Base-by-base conservation (phyloP, 2,797 vertebrate genomes). In the Naso thynnoides region DNA sequence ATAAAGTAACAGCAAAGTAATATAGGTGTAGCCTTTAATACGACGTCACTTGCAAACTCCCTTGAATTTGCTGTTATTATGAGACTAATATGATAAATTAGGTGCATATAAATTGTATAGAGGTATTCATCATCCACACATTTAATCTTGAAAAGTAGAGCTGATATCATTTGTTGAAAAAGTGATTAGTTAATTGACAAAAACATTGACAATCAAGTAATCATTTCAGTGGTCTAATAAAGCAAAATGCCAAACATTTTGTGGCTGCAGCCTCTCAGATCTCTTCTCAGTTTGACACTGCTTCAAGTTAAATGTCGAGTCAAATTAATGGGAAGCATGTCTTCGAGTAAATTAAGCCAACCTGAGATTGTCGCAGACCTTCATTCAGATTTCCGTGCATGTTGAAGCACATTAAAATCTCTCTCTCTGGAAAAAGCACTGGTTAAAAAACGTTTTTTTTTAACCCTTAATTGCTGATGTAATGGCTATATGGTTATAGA, bases 401-500 rank as follows among this genome's bases (percentile, higher is more conserved):
- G 16, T 23, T 61, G 1, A 6, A 2, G 26, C 13, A 56, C 5
- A 14, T 29, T 47, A 15, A 50, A 18, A 9, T 31, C n/a, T 36
- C 10, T 9, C 33, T 3, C 19, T 42, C 5, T 41, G 10, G 6
- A 3, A 45, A 15, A 18, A 11, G 9, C 2, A 14, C 21, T 33
- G 31, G 47, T 24, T 38, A 27, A 47, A 44, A 62, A 21, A n/a
- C 3, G 1, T 19, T 24, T 56, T 16, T 6, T 3, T 15, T 31
- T 16, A 26, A 10, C 21, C 0, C 44, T 6, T 14, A 15, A 0
- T 0, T 31, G 8, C 21, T 10, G 53, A 57, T 9, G 48, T 6
- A 45, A 16, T 36, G 0, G 5, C n/a, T 21, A 3, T 29, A n/a
- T 31, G 1, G 38, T 27, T 23, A 29, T 41, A 21, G n/a, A 19